phyloP scores from a whole-genome alignment of 2,888 invertebrate species.

The Stratiomys singularior region DNA sequence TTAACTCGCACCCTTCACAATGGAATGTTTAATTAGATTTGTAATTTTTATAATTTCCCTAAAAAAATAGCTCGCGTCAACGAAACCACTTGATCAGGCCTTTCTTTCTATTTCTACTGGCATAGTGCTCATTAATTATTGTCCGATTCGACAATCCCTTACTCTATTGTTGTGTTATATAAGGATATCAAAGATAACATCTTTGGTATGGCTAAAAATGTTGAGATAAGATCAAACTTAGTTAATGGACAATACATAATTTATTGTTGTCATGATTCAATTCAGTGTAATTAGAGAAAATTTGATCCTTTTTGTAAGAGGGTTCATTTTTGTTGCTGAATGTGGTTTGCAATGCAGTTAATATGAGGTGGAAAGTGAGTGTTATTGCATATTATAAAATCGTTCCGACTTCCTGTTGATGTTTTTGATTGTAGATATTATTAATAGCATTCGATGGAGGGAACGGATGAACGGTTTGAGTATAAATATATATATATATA shows the following conservation, averaged over 20 bases:
- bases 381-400: too few species aligned
- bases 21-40: slow-evolving; percentile 41
- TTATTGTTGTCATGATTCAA: slow-evolving; percentile 30
- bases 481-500: too few species aligned
- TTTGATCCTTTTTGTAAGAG: background rate
- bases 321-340: too few species aligned
- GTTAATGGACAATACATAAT: background rate
- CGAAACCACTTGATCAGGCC: slow-evolving; percentile 36
- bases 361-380: too few species aligned
- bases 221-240: background rate
- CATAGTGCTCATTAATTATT: slow-evolving; percentile 15
- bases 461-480: too few species aligned
- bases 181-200: background rate
- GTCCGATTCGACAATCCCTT: background rate
- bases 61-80: slow-evolving; percentile 27
- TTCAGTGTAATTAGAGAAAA: background rate
- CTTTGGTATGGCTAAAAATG: slow-evolving; percentile 10
- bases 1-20: background rate
- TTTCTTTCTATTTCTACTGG: background rate
- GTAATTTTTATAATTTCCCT: slow-evolving; percentile 34
- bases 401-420: too few species aligned
- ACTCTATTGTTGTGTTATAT: background rate
- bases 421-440: too few species aligned
- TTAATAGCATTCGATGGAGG: too few species aligned
- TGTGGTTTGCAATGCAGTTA: too few species aligned